Conservation (phyloP, 2,888 invertebrate species). For the Augochlorella aurata region DNA sequence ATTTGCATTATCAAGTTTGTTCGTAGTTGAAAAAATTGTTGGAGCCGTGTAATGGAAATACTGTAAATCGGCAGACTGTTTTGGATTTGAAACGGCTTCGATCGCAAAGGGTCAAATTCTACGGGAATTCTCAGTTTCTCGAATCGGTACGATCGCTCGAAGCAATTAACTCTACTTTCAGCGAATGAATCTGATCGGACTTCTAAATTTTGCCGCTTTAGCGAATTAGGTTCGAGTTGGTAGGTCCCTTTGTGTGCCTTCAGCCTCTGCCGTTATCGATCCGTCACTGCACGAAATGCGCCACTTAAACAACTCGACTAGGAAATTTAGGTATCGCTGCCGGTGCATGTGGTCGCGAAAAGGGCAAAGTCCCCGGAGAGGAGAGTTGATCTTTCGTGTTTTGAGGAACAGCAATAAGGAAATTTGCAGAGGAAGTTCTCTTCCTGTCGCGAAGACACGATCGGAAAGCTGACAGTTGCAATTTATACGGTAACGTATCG, state of each 20-base stretch:
- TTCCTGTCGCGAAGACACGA: background rate
- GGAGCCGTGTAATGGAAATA: too few species aligned
- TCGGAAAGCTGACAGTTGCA: background rate
- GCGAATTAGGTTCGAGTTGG: conserved; percentile 26
- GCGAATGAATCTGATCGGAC: background rate
- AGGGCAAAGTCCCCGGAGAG: background rate
- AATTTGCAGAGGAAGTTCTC: background rate
- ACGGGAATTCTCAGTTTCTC: background rate
- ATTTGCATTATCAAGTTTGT: too few species aligned
- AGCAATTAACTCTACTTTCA: background rate
- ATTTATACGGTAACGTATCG: background rate
- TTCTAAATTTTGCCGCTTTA: background rate
- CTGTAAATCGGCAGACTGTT: too few species aligned
- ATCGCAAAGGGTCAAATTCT: background rate
- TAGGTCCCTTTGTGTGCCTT: conserved; percentile 45
- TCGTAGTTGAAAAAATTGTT: too few species aligned
- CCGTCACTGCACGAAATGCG: conserved; percentile 54
- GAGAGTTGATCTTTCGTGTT: background rate
- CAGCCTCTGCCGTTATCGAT: conserved; percentile 60
- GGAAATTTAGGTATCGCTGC: conserved; percentile 42
- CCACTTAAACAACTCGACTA: conserved; percentile 39
- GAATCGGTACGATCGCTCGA: background rate
- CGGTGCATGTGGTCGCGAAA: background rate
- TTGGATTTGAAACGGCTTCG: too few species aligned
- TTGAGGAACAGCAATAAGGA: too few species aligned